Percentiles rank a stretch among this genome's conserved stretches.
phyloP scores from a whole-genome alignment of 37 sponge, comb jelly and placozoan genomes.

The Geodia barretti region DNA sequence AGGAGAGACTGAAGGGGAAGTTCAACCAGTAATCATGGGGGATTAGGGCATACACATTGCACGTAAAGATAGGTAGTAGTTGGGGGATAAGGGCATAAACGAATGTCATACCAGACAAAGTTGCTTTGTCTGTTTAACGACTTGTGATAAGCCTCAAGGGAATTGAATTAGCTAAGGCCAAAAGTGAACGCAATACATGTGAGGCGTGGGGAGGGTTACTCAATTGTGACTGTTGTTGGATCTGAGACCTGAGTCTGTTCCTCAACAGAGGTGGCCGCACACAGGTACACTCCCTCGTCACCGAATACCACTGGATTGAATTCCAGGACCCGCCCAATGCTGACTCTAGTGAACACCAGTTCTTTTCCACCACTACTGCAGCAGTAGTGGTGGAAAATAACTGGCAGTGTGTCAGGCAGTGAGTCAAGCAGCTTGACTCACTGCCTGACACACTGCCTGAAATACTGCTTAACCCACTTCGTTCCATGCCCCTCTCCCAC shows the following conservation, averaged over 20 bases:
- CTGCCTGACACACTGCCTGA: background rate
- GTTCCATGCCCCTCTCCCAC: background rate
- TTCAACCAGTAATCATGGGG: too few species aligned
- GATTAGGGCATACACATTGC: too few species aligned
- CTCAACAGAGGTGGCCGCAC: background rate
- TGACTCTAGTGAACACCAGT: too few species aligned
- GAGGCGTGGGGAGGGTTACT: too few species aligned
- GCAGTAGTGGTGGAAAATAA: too few species aligned
- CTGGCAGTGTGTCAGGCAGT: background rate
- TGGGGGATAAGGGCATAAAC: background rate
- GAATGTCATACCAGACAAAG: too few species aligned
- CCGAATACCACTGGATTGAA: conserved; percentile 24
- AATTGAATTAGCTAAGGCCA: background rate
- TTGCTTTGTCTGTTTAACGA: background rate
- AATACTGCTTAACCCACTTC: background rate
- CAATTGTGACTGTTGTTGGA: background rate
- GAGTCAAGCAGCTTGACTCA: background rate
- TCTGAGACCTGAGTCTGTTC: background rate
- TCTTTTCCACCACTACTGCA: too few species aligned
- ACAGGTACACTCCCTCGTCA: conserved; percentile 20
- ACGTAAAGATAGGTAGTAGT: background rate
- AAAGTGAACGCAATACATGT: too few species aligned
- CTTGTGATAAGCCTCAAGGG: background rate
- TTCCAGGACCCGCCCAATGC: too few species aligned
- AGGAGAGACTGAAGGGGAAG: conserved; percentile 37